These are phyloP conservation scores for Arenaria interpres DNA, from an alignment of 2,113 vertebrate genomes.

Conservation along the genomic window DNA sequence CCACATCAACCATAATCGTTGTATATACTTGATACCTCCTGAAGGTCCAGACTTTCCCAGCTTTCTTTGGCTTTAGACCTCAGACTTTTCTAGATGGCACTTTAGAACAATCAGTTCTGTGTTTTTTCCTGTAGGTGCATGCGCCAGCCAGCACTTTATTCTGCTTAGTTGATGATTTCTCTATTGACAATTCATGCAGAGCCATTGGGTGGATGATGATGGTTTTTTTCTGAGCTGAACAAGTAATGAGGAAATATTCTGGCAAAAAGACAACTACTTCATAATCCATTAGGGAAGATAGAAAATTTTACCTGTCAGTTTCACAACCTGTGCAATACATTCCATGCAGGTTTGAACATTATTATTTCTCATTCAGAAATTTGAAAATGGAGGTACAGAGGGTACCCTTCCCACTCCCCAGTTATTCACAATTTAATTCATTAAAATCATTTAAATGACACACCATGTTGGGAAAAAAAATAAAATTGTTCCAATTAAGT, in stretches of 20 bases:
- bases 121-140: neutral
- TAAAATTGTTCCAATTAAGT: neutral
- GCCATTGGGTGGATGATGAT: neutral
- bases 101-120: neutral
- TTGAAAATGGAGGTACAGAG: neutral
- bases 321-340: neutral
- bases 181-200: neutral
- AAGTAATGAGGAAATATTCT: conserved; percentile 14
- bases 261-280: conserved; percentile 15
- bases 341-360: neutral
- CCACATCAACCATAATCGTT: neutral
- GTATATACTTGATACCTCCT: neutral
- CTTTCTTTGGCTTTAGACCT: neutral
- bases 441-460: neutral
- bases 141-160: neutral
- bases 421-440: neutral
- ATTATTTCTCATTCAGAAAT: conserved; percentile 28
- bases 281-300: neutral
- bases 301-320: neutral
- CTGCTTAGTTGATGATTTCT: neutral
- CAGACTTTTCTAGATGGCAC: neutral
- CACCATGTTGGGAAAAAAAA: neutral
- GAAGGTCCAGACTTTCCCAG: neutral
- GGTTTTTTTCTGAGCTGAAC: neutral
- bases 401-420: neutral